Evolutionary conservation across 2,888 invertebrate species (phyloP), one percentile per base, ranked within the genome.

Genomic region (Orgyia antiqua): DNA sequence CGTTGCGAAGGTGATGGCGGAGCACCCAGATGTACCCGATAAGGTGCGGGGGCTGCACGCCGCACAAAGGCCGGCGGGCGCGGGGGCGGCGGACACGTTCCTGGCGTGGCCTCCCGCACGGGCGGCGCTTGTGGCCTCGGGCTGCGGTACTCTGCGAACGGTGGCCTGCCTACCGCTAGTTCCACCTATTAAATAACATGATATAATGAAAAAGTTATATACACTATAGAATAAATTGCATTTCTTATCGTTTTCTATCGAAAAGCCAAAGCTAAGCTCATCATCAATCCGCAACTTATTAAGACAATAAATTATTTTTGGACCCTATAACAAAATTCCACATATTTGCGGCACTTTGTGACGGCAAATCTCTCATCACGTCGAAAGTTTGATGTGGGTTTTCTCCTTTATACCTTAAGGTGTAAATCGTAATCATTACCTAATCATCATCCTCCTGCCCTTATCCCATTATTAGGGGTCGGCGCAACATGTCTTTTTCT

Each of bases 91-190:
- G 38, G 4, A 21, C 42, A 47, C 10, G 46, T 51, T 2, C 7
- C 9, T 3, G 63, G 4, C 58, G 64, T 10, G 71, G 73, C 9
- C 9, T 26, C 29, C 17, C 56, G 29, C 31, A 8, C 20, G 3
- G 57, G 45, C 4, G 45, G 48, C 10, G 42, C 53, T 4, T 57
- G 45, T 4, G 68, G 35, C 5, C 69, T 57, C 32, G 66, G 61
- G 1, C 63, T 64, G 8, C 78, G 73, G 59, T 76, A 82, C 51
- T 80, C 50, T 21, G 50, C 82, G 57, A 79, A 72, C 27, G 77
- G 70, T 2, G 79, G 61, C 6, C 78, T 66, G 0, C 78, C 77
- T n/a, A 78, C 80, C 1, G 82, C 77, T 20, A 83, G 34, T 40
- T 82, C 79, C 68, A 82, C 82, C 79, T 80, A 63, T 0, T 20